These are phyloP conservation scores for Mormyrus iriodes DNA, from an alignment of 2,113 vertebrate genomes.

Conservation along the genomic window DNA sequence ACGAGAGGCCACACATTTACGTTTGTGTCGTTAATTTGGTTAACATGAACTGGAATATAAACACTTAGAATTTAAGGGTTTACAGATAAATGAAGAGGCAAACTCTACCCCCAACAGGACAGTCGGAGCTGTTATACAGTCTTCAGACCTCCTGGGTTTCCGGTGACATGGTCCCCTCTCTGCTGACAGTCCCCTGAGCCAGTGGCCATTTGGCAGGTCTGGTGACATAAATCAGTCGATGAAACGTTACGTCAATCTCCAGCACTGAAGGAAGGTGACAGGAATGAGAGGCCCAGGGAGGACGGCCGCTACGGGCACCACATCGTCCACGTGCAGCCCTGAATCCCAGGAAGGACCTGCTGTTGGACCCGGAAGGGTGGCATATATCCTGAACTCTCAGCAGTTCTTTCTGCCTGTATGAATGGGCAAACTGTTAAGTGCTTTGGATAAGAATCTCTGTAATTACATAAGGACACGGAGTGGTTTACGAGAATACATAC, in stretches of 20 bases:
- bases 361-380: not conserved
- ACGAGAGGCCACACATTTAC: not conserved
- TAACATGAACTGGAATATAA: not conserved
- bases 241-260: not conserved
- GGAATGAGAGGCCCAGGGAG: not conserved
- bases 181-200: not conserved
- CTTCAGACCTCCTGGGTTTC: not conserved
- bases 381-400: not conserved
- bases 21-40: not conserved
- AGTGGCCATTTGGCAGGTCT: not conserved
- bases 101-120: not conserved
- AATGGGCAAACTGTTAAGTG: not conserved
- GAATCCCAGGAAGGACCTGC: not conserved
- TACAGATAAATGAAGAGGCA: not conserved
- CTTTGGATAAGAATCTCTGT: not conserved
- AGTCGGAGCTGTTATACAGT: not conserved
- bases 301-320: not conserved
- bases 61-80: not conserved
- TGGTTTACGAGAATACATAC: not conserved
- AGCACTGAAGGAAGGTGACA: not conserved
- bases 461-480: not conserved
- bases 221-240: not conserved
- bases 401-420: not conserved
- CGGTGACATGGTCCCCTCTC: not conserved
- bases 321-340: not conserved